Conservation (phyloP, 2,797 vertebrate species). For the Podargus strigoides region DNA sequence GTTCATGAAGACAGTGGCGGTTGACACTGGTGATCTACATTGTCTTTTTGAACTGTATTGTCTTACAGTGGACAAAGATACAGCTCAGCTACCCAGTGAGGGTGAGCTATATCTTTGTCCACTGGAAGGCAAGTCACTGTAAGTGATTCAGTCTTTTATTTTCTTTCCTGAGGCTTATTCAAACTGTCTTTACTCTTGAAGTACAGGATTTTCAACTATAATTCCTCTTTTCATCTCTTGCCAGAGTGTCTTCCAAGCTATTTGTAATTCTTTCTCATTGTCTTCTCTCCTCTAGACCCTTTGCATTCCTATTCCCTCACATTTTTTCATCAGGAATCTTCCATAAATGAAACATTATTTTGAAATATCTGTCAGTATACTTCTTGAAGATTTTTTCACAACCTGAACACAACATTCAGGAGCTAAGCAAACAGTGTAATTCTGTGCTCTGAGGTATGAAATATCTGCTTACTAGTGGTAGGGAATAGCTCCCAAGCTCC, state of each 20-base stretch:
- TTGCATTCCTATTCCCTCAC: neutral
- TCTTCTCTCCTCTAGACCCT: neutral
- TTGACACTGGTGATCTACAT: rapidly evolving
- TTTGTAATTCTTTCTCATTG: neutral
- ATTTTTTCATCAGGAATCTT: neutral
- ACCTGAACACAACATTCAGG: neutral
- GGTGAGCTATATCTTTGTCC: neutral
- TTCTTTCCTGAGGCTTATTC: neutral
- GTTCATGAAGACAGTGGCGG: neutral
- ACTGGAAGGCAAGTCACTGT: neutral
- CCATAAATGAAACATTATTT: neutral
- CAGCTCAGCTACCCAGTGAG: neutral
- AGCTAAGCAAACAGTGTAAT: neutral
- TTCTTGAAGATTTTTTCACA: neutral
- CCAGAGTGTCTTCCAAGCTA: neutral
- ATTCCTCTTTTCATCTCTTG: neutral
- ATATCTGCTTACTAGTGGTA: neutral
- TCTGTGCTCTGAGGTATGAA: neutral
- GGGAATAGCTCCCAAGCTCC: neutral
- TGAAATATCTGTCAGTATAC: neutral
- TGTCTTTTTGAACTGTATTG: neutral
- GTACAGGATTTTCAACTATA: neutral
- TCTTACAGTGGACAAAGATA: neutral
- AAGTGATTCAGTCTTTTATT: neutral
- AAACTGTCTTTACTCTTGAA: neutral